phyloP scores from a whole-genome alignment of 2,888 invertebrate genomes.

The Hirtodrosophila duncani region DNA sequence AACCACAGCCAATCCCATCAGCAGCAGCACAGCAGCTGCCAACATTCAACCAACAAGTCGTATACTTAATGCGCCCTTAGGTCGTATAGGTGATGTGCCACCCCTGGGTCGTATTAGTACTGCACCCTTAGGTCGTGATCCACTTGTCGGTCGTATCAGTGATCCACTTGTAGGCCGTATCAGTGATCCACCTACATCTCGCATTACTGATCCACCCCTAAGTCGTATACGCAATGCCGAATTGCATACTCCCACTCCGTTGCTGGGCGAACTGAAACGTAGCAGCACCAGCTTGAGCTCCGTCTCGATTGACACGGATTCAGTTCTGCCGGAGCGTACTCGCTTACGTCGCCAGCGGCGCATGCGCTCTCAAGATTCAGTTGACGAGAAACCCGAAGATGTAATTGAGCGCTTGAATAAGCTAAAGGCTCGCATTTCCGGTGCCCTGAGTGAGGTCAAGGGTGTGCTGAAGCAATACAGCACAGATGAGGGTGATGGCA shows the following conservation, averaged over 20 bases:
- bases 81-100: too few relatives aligned
- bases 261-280: conserved; percentile 44
- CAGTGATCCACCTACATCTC: conserved; percentile 26
- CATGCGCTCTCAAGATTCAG: conserved; percentile 60
- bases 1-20: conserved; percentile 19
- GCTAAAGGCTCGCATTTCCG: conserved; percentile 75
- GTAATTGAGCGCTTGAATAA: conserved; percentile 75
- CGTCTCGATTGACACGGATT: conserved; percentile 45
- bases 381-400: conserved; percentile 65
- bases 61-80: conserved; percentile 1
- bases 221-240: conserved; percentile 48
- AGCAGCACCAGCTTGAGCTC: conserved; percentile 44
- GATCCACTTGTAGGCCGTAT: conserved; percentile 39
- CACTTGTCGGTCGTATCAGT: too few relatives aligned
- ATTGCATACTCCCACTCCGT: conserved; percentile 15
- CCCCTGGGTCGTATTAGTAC: conserved; percentile 48
- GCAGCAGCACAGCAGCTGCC: conserved; percentile 7
- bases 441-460: conserved; percentile 76
- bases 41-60: conserved; percentile 6
- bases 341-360: conserved; percentile 69
- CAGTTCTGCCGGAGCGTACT: conserved; percentile 62
- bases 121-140: too few relatives aligned
- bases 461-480: conserved; percentile 76
- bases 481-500: conserved; percentile 49
- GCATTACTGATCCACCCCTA: conserved; percentile 2